A percentile compares a stretch with the other conserved stretches of the same genome.
phyloP scores from a whole-genome alignment of 2,797 vertebrate species.

The Myotis findleyi region DNA sequence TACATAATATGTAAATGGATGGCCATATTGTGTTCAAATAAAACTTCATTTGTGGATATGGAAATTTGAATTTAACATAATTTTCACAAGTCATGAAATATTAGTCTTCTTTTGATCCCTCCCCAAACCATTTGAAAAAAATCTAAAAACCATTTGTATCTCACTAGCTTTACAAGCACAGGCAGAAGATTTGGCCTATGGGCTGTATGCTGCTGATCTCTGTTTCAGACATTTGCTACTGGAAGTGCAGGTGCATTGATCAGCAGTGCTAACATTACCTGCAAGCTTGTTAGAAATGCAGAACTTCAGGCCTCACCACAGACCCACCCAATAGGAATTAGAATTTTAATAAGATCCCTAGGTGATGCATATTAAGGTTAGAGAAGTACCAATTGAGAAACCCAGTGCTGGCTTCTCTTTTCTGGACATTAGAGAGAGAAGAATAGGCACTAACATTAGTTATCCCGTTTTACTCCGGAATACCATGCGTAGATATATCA shows the following conservation, averaged over 20 bases:
- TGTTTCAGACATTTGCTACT: slow-evolving; percentile 10
- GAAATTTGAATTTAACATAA: not conserved
- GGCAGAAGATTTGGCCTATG: not conserved
- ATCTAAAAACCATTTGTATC: slow-evolving; percentile 8
- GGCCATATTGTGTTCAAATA: not conserved
- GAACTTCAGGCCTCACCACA: not conserved
- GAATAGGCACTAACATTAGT: not conserved
- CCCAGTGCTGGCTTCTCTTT: not conserved
- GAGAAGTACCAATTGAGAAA: slow-evolving; percentile 29
- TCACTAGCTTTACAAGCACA: not conserved
- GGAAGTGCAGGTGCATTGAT: not conserved
- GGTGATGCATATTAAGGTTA: slow-evolving; percentile 28
- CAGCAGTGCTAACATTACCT: slow-evolving; percentile 23
- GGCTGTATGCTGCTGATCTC: not conserved
- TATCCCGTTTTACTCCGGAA: not conserved
- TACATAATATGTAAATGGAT: not conserved
- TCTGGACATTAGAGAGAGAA: not conserved
- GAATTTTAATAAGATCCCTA: slow-evolving; percentile 53
- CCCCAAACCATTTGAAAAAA: not conserved
- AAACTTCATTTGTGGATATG: not conserved
- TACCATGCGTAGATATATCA: slow-evolving; percentile 10
- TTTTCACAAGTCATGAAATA: not conserved
- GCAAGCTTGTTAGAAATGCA: slow-evolving; percentile 43
- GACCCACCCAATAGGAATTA: not conserved
- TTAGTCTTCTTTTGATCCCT: not conserved